Base-by-base conservation (phyloP, 2,888 invertebrate genomes). In the Dynastes hyllus region DNA sequence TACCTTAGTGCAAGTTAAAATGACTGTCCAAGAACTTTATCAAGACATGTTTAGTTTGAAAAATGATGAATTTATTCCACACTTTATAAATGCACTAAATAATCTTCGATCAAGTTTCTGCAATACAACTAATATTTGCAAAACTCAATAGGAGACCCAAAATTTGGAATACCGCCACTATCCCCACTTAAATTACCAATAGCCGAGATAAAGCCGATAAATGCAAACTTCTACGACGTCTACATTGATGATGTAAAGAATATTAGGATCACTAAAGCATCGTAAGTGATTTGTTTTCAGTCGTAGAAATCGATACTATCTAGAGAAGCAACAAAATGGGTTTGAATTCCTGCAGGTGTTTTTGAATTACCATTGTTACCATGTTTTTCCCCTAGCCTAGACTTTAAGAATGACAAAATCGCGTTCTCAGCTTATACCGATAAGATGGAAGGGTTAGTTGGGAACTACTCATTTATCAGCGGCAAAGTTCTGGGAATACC, bases 231-330 rank as follows among this genome's bases (percentile, higher is more conserved):
- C 8, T 45, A 45, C 16, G 70, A 78, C 13, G 70, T 45, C 5
- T 58, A 69, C 8, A 70, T n/a, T 22, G 27, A 70, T 13, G 69
- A 78, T 61, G 2, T 78, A 4, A 58, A 78, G 13, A 61, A 70
- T 45, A 58, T 70, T 11, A 58, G 13, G 11, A 8, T 78, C 11
- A 11, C 58, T 3, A 61, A 78, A 45, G 61, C 61, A 4, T 27
- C 22, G 65, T 63, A 50, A 29, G 50, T 65, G 22, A 29, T 13
- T 1, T 2, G 16, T 66, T 11, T 66, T 32, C 22, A 22, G 22
- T 22, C 22, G 22, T 22, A 22, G 22, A 22, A 22, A 22, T 22
- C 22, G 22, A 22, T 22, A 22, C 22, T 22, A 22, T 22, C 22
- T 22, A 22, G 22, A 22, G 22, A 22, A 22, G 22, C 22, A 22